phyloP scores from a whole-genome alignment of 2,888 invertebrate genomes.

The Stenchaetothrips biformis region DNA sequence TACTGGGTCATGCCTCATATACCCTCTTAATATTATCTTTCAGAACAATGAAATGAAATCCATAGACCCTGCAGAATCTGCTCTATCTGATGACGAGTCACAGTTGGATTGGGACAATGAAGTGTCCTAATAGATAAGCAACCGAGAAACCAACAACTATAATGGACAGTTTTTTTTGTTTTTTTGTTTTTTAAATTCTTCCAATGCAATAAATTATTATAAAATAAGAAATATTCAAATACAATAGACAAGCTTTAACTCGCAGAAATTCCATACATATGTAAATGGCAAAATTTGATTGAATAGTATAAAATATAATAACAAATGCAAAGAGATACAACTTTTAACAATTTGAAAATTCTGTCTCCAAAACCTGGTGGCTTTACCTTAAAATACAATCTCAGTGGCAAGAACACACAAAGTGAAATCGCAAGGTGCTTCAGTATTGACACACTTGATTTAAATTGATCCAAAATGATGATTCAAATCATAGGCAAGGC shows the following conservation, averaged over 20 bases:
- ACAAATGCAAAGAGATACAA: background rate
- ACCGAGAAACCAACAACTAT: background rate
- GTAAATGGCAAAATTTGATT: background rate
- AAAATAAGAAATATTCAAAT: constrained; percentile 1
- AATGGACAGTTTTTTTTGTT: background rate
- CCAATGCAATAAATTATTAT: background rate
- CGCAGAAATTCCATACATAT: background rate
- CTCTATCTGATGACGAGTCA: background rate
- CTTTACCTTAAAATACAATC: too few species aligned
- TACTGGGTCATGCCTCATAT: background rate
- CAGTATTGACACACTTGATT: too few species aligned
- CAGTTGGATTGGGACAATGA: background rate
- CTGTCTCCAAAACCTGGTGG: too few species aligned
- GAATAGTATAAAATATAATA: background rate
- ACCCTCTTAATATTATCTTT: background rate
- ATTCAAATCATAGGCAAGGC: too few species aligned
- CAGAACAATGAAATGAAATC: background rate
- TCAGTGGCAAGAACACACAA: too few species aligned
- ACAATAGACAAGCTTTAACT: background rate
- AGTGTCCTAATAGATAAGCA: background rate
- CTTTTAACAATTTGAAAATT: background rate
- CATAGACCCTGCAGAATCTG: background rate
- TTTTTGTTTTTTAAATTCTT: background rate
- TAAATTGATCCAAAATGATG: too few species aligned
- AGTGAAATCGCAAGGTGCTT: too few species aligned